Conservation (phyloP, 2,113 vertebrate genomes). For the Cyrtonyx montezumae region DNA sequence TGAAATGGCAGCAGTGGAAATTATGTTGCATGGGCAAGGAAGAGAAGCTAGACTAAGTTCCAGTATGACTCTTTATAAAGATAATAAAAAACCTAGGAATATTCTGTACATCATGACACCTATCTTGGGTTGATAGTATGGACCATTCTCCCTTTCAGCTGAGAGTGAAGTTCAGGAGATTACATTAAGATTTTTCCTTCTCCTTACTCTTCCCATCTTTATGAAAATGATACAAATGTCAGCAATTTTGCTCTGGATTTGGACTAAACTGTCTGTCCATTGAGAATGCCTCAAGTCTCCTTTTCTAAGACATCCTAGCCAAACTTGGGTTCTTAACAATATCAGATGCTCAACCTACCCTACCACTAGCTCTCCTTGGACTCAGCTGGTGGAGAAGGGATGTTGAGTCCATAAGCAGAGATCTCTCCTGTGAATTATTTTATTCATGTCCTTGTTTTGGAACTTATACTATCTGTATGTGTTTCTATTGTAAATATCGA, state of each 20-base stretch:
- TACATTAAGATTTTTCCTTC: neutral
- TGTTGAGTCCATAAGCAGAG: neutral
- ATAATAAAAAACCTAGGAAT: neutral
- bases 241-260: neutral
- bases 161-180: neutral
- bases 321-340: neutral
- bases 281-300: neutral
- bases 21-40: rapidly evolving
- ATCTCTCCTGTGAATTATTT: neutral
- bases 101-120: neutral
- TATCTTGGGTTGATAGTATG: neutral
- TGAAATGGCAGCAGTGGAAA: neutral
- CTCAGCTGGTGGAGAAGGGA: neutral
- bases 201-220: neutral
- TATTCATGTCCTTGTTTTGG: neutral
- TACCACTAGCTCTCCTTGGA: neutral
- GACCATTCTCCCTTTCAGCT: neutral
- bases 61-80: rapidly evolving
- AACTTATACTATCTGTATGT: neutral
- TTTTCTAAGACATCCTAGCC: neutral
- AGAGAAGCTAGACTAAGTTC: neutral
- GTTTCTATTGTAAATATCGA: neutral
- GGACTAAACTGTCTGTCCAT: neutral
- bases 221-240: neutral
- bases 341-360: neutral